Percentiles rank a stretch among this genome's conserved stretches.
These are phyloP conservation scores for Melanotaenia pygmaea DNA, from an alignment of 2,797 vertebrate genomes.

Conservation along the genomic window DNA sequence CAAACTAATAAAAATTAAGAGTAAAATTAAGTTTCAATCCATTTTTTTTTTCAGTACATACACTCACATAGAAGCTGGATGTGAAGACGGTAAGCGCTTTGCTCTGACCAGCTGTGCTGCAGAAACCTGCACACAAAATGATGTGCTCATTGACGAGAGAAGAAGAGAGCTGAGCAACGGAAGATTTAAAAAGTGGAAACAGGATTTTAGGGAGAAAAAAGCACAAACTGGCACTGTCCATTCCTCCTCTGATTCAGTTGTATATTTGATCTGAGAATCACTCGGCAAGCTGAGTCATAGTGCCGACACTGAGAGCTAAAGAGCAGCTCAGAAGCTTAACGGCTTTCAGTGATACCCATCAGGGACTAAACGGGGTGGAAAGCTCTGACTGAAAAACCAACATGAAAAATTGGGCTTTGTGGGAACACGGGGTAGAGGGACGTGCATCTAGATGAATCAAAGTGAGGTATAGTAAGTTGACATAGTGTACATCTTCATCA, in stretches of 20 bases:
- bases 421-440: conserved; percentile 51
- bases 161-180: conserved; percentile 11
- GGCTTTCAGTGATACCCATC: conserved; percentile 70
- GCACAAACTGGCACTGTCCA: conserved; percentile 12
- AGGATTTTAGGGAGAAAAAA: background rate
- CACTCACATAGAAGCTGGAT: background rate
- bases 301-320: conserved; percentile 54
- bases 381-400: conserved; percentile 44
- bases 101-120: background rate
- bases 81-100: background rate
- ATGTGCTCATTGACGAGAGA: conserved; percentile 17
- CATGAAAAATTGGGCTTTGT: conserved; percentile 66
- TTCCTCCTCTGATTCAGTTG: conserved; percentile 33
- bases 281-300: conserved; percentile 41
- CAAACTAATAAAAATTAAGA: background rate
- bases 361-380: conserved; percentile 66
- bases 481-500: conserved; percentile 36
- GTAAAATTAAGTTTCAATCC: background rate
- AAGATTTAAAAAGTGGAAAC: conserved; percentile 15
- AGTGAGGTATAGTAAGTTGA: conserved; percentile 50
- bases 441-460: conserved; percentile 59
- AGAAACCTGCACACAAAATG: conserved; percentile 22
- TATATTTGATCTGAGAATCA: conserved; percentile 49
- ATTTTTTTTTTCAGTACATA: background rate
- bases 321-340: conserved; percentile 68